Base-by-base conservation (phyloP, 2,113 vertebrate genomes). In the Sialia sialis region DNA sequence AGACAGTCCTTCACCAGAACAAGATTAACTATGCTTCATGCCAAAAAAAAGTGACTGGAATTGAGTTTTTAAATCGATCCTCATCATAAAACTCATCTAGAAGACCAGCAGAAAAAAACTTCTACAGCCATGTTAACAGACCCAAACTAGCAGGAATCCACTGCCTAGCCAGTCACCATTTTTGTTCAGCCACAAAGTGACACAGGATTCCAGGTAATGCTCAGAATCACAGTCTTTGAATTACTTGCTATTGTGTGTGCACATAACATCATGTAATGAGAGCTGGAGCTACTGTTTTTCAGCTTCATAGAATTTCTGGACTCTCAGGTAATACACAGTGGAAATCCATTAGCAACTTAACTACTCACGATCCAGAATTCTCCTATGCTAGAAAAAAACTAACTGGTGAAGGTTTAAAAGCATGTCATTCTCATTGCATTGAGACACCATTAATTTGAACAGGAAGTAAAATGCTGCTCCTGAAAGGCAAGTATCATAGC, bases 121-220 rank as follows among this genome's bases (percentile, higher is more conserved):
- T 59, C 63, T 41, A 55, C 18, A 87, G 36, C 6, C 27, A 56
- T 4, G 7, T 30, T 54, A 49, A 54, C 69, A 81, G 41, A 84
- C n/a, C 12, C 13, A 39, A 89, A 86, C 13, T 12, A 81, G 59
- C 3, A 70, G 15, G 10, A 82, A 44, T 54, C 22, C 38, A 84
- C 5, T 39, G 30, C 32, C 34, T 36, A 36, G 21, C 30, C 25
- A 82, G 21, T 41, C 32, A 34, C 11, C 0, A 0, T 36, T 77
- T 93, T 8, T 7, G 14, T 38, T 90, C 43, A 82, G 39, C 11
- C 60, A 79, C 48, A 62, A 43, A 20, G 8, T 49, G 25, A 64
- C 0, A 66, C 25, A 6, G 23, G 25, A 29, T 26, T 78, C 32
- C 20, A 87, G 26, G 62, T 18, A 84, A 84, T 6, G 41, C n/a